Percentiles rank a stretch among this genome's conserved stretches.
These are phyloP conservation scores for Piscicola geometra DNA, from an alignment of 2,888 invertebrate species.

Conservation along the genomic window DNA sequence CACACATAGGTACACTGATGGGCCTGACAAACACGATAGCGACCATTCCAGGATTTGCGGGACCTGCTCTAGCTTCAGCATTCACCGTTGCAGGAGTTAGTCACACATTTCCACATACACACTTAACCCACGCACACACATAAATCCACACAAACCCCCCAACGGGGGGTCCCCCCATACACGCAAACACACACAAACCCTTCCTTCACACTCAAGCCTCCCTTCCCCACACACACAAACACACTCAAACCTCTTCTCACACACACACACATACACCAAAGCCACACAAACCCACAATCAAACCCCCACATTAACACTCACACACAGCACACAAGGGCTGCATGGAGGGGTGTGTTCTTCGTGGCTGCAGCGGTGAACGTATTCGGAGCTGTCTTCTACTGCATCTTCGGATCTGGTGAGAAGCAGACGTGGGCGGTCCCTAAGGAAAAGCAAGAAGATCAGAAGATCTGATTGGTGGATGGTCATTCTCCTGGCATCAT, in stretches of 20 bases:
- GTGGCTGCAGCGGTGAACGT: conserved; percentile 40
- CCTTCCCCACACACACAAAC: neutral
- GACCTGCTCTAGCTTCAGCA: conserved; percentile 51
- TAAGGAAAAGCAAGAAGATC: conserved; percentile 12
- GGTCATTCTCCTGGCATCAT: too few species aligned
- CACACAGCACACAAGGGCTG: conserved; percentile 33
- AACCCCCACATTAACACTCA: neutral
- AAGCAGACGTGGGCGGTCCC: conserved; percentile 45
- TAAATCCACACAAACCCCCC: neutral
- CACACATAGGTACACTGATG: conserved; percentile 42
- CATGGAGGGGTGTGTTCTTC: conserved; percentile 43
- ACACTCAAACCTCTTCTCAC: neutral
- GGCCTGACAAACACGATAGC: conserved; percentile 57
- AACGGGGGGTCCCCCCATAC: too few species aligned
- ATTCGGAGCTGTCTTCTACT: conserved; percentile 40
- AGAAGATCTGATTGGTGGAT: conserved; percentile 16
- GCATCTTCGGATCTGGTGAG: conserved; percentile 39
- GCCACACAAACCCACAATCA: neutral
- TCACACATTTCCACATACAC: neutral
- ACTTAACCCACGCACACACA: neutral
- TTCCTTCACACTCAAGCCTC: neutral
- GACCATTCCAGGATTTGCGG: conserved; percentile 66
- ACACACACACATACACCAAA: neutral
- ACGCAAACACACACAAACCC: neutral
- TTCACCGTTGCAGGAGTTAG: conserved; percentile 44